Evolutionary conservation across 2,888 invertebrate species (phyloP), one percentile per base, ranked within the genome.

Genomic region (Scaptodrosophila latifasciaeformis): DNA sequence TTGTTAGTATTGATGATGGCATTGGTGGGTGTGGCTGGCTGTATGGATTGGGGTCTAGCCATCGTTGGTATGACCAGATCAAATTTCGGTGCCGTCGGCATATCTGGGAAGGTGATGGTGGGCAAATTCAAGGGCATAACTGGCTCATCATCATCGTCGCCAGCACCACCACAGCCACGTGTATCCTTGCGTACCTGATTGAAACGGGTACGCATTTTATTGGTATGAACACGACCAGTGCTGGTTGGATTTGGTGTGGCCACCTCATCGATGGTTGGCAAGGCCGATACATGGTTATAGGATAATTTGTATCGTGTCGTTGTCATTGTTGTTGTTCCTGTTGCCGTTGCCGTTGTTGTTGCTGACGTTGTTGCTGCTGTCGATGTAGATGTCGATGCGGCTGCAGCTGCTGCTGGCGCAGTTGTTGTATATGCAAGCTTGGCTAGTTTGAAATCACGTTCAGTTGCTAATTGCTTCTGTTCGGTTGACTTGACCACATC

Each of bases 91-190:
- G 82, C 67, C 18, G 80, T 81, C 46, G 83, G 71, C 84, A 86
- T 85, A 7, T 67, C 51, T 13, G 86, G 86, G 50, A 86, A 85
- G 13, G 80, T 67, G 62, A 89, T 83, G 29, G 87, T 87, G 4
- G 90, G 89, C 60, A 90, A 84, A 70, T 89, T 88, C 0, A 89
- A 82, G 7, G 86, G 81, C 43, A 86, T 83, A 1, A 87, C 84
- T 9, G 86, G 82, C 58, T 87, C 87, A 19, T 87, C 84, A 10
- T 86, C 77, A 6, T 85, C 79, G 1, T 52, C 44, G 27, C 50
- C n/a, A n/a, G n/a, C n/a, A n/a, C n/a, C n/a, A n/a, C n/a, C n/a
- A n/a, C n/a, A n/a, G n/a, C n/a, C 7, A 21, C 56, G 49, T 4
- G 53, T 19, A 51, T 75, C 72, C 53, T 69, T 83, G 35, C 79